These are phyloP conservation scores for Microtus obscurus DNA, from an alignment of 2,797 vertebrate genomes.

Conservation along the genomic window DNA sequence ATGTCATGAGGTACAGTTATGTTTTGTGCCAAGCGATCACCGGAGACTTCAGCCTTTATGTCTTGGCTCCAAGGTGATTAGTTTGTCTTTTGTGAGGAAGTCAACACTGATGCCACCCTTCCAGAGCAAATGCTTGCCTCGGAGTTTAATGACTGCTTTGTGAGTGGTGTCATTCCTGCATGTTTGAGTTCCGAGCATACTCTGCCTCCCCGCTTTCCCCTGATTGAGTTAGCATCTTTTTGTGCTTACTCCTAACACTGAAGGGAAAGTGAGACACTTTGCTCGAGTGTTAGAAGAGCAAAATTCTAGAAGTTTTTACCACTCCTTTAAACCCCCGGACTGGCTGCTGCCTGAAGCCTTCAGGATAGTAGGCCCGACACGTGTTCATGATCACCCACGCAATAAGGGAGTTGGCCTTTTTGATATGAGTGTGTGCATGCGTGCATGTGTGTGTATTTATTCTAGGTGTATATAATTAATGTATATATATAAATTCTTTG, in stretches of 20 bases:
- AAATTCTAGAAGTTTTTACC: conserved; percentile 65
- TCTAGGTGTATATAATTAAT: neutral
- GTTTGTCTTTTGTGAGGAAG: neutral
- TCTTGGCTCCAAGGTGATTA: neutral
- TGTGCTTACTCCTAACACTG: neutral
- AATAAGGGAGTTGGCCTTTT: conserved; percentile 65
- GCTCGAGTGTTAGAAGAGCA: conserved; percentile 58
- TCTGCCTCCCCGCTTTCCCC: neutral
- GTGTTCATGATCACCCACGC: conserved; percentile 22
- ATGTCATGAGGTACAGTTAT: fast-evolving
- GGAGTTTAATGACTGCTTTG: neutral
- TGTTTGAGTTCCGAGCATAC: no score
- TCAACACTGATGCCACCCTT: neutral
- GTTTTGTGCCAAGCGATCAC: neutral
- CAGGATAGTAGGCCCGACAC: conserved; percentile 40
- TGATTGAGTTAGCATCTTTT: neutral
- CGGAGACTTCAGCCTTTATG: neutral
- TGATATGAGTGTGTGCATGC: neutral
- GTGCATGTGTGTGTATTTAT: neutral
- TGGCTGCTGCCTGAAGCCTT: conserved; percentile 58
- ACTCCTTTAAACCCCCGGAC: conserved; percentile 20
- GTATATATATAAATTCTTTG: neutral
- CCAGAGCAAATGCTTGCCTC: neutral
- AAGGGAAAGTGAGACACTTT: neutral
- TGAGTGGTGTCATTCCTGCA: neutral